Evolutionary conservation across 2,888 invertebrate species (phyloP).

Genomic region (Epinotia nisella): DNA sequence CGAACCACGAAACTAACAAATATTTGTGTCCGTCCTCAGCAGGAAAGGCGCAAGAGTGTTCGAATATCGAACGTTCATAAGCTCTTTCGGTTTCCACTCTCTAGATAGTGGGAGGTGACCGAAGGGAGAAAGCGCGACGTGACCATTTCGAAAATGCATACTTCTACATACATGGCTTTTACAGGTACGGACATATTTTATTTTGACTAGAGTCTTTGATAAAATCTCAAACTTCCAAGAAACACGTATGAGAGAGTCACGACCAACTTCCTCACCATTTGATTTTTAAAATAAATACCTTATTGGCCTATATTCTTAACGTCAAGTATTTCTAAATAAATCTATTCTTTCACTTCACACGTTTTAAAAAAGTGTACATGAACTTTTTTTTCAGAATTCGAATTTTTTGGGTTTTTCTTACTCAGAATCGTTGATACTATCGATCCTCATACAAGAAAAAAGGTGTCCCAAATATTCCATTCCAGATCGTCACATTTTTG

Average conservation of each 20-base stretch:
- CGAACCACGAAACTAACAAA: conserved; percentile 50
- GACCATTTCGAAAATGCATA: conserved; percentile 33
- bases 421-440: too few relatives aligned
- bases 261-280: not conserved
- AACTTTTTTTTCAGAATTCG: too few relatives aligned
- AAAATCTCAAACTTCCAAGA: not conserved
- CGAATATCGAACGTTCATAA: not conserved
- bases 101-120: conserved; percentile 14
- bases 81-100: not conserved
- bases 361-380: too few relatives aligned
- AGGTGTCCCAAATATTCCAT: too few relatives aligned
- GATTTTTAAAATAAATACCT: not conserved
- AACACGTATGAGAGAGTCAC: not conserved
- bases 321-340: too few relatives aligned
- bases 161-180: not conserved
- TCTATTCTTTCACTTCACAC: too few relatives aligned
- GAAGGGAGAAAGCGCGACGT: conserved; percentile 17
- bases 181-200: conserved; percentile 14
- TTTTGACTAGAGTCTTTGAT: not conserved
- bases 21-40: conserved; percentile 49
- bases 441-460: too few relatives aligned
- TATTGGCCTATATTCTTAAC: too few relatives aligned
- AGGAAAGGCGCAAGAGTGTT: conserved; percentile 40
- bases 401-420: too few relatives aligned
- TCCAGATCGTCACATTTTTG: too few relatives aligned